Conservation (phyloP, 2,797 vertebrate species). For the Manis crassicaudata region DNA sequence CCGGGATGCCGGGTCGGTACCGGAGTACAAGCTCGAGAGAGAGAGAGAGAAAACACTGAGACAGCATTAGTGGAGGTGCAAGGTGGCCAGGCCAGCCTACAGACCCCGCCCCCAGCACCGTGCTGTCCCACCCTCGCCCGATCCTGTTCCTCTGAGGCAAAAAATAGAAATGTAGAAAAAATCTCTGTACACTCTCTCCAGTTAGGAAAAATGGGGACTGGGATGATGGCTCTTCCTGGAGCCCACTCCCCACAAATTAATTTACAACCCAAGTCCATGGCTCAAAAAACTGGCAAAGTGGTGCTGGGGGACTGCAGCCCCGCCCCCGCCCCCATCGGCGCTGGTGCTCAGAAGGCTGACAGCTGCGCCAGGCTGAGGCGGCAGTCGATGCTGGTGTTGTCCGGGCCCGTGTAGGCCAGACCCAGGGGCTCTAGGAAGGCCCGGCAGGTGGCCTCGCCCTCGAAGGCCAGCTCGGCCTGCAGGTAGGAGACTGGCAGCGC, state of each 20-base stretch:
- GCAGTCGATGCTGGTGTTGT: conserved; percentile 95
- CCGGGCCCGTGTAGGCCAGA: conserved; percentile 89
- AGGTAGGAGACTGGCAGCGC: conserved; percentile 92
- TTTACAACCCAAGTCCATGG: conserved; percentile 79
- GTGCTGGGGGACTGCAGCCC: conserved; percentile 36
- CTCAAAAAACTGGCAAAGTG: conserved; percentile 65
- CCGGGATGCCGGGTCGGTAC: conserved; percentile 50
- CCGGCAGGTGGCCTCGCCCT: conserved; percentile 94
- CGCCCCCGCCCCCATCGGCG: conserved; percentile 19
- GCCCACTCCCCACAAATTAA: conserved; percentile 69
- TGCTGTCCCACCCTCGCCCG: background rate
- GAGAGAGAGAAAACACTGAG: conserved; percentile 86
- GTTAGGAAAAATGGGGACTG: conserved; percentile 39
- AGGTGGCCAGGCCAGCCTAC: conserved; percentile 46
- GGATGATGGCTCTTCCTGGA: conserved; percentile 71
- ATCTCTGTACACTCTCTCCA: conserved; percentile 79
- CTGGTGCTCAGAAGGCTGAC: conserved; percentile 88
- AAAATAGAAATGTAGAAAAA: conserved; percentile 83
- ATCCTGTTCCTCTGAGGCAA: conserved; percentile 61
- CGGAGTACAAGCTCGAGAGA: conserved; percentile 79
- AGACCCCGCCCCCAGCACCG: conserved; percentile 51
- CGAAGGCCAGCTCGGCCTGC: conserved; percentile 93
- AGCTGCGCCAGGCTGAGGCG: conserved; percentile 92
- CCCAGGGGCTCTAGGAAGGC: conserved; percentile 92
- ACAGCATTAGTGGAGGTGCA: conserved; percentile 83